Base-by-base conservation (phyloP, 2,888 invertebrate genomes). In the Pyrochroa serraticornis region DNA sequence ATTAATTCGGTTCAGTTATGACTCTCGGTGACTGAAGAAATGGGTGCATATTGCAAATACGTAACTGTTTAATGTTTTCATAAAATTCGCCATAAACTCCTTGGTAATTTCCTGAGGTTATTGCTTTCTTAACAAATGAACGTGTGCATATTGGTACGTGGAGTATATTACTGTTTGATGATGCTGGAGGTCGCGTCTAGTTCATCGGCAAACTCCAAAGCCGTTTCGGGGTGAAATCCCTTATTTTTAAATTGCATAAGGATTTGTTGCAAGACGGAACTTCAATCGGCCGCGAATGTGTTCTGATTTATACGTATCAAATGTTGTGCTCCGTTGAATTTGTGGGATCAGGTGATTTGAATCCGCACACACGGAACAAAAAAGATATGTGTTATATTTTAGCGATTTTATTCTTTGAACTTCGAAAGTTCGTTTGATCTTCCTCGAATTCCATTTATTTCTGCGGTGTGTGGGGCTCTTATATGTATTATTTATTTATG, bases 331-430 rank as follows among this genome's bases (percentile, higher is more conserved):
- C 67, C 65, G 69, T 63, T 71, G 73, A 71, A 68, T 75, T 69
- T 73, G 74, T 67, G 72, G 73, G 69, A 68, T 74, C 72, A 73
- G 71, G 70, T 71, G 71, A 74, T 72, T 72, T 72, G 71, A 73
- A 72, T 73, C 71, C 70, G 66, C 65, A 56, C 58, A 54, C 43
- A 22, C 48, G 43, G 58, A 67, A 63, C 64, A 67, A 63, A 64
- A 63, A 63, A 65, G 50, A 54, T 52, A 58, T 67, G 66, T 60
- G 57, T 61, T 61, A 50, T 63, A 58, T 63, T 61, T 58, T 44
- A 52, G 49, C 49, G 58, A 68, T 68, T 69, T 66, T 60, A 58
- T 69, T 63, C 69, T 68, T 69, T 67, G 68, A 69, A 66, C 62
- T 67, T 63, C 51, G 38, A 46, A 37, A 53, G 64, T 51, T 58